Evolutionary conservation across 1,140 invertebrate genomes (phyloP), one percentile per base, ranked within the genome.

Genomic region (Pinna nobilis): DNA sequence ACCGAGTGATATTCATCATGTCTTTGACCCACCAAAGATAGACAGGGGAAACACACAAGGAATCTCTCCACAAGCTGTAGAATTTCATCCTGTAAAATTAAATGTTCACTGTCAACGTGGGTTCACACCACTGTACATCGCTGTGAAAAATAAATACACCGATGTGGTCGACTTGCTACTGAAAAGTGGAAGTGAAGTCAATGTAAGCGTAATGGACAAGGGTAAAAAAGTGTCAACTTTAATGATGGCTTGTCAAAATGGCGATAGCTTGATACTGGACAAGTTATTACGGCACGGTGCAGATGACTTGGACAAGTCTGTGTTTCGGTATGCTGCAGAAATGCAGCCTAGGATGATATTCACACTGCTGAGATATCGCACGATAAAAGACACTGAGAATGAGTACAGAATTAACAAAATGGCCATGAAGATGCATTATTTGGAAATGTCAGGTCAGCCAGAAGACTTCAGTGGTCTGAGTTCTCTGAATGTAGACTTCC

Each of bases 221-320:
- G 86, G 84, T 35, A 63, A 57, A 7, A 78, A 83, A 20, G 69
- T 81, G 13, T 92, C 92, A 13, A 92, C 92, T 1, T 92, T 93
- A 11, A 89, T 96, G 57, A 92, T 95, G 89, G 95, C 95, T 20
- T 94, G 93, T 80, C 90, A 92, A 32, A 92, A 93, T 53, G 86
- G 92, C 53, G 91, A 92, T 53, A 91, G 93, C 77, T 68, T 83
- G 13, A 79, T 89, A 71, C 89, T 93, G 11, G 93, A 95, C 77
- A 86, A 96, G 37, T 86, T 99, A n/a, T 87, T 99, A 9, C 93
- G 93, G 77, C 90, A 94, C 82, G 95, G 95, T n/a, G 96, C 97
- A 2, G 90, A 93, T 15, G 98, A 99, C 89, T 93, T 95, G 57
- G 94, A 96, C 47, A 94, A 95, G 67, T 92, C 93, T 75, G 96